Percentiles rank a stretch among this genome's conserved stretches.
Evolutionary conservation across 53 echinoderm and acorn worm species (phyloP).

Genomic region (Hippasteria phrygiana): DNA sequence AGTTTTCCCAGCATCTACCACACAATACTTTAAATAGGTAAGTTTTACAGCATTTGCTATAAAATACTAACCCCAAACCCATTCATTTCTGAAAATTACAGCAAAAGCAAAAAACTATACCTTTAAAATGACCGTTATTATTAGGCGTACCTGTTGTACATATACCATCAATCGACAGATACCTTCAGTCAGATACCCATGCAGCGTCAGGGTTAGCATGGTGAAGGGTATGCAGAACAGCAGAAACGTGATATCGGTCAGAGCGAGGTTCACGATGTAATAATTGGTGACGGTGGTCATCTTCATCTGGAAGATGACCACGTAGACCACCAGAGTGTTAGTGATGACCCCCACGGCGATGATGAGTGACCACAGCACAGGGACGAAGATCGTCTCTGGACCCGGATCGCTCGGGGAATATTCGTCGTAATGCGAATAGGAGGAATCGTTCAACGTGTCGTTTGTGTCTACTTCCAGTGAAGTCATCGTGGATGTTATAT

Average conservation of each 20-base stretch:
- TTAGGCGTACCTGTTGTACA: slow-evolving; percentile 57
- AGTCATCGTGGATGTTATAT: neutral
- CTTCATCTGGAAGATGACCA: slow-evolving; percentile 80
- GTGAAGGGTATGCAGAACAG: slow-evolving; percentile 86
- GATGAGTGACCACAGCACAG: slow-evolving; percentile 76
- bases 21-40: no score
- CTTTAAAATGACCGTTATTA: no score
- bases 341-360: slow-evolving; percentile 81
- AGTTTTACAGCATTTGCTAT: no score
- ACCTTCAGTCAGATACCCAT: slow-evolving; percentile 31
- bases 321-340: slow-evolving; percentile 90
- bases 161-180: slow-evolving; percentile 37
- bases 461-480: neutral
- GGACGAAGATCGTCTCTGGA: slow-evolving; percentile 77
- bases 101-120: no score
- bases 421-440: neutral
- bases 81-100: neutral
- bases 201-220: neutral
- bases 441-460: neutral
- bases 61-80: no score
- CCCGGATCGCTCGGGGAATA: neutral
- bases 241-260: slow-evolving; percentile 92
- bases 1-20: no score
- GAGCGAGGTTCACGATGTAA: slow-evolving; percentile 95
- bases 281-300: slow-evolving; percentile 94